phyloP scores from a whole-genome alignment of 2,797 vertebrate genomes.

The Arrhamphus sclerolepis region DNA sequence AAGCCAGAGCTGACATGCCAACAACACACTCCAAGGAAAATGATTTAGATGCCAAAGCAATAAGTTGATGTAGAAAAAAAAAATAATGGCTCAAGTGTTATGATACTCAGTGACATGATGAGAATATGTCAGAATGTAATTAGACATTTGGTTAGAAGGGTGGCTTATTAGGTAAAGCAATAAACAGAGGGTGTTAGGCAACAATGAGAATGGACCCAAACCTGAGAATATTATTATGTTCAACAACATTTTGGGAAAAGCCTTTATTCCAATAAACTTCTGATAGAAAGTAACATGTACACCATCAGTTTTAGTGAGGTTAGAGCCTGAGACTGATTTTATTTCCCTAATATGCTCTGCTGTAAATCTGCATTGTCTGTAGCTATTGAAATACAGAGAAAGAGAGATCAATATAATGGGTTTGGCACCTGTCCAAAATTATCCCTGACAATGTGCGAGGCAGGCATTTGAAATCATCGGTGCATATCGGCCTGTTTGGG shows the following conservation, averaged over 20 bases:
- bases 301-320: slow-evolving; percentile 66
- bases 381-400: slow-evolving; percentile 84
- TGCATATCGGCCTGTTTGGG: slow-evolving; percentile 82
- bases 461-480: slow-evolving; percentile 83
- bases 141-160: slow-evolving; percentile 59
- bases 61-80: slow-evolving; percentile 67
- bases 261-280: slow-evolving; percentile 24
- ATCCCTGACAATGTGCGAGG: slow-evolving; percentile 82
- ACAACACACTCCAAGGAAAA: slow-evolving; percentile 73
- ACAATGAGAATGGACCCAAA: slow-evolving; percentile 31
- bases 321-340: slow-evolving; percentile 73
- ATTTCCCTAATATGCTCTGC: slow-evolving; percentile 84
- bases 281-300: slow-evolving; percentile 30
- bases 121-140: slow-evolving; percentile 69
- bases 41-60: slow-evolving; percentile 76
- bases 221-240: slow-evolving; percentile 44
- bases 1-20: slow-evolving; percentile 75
- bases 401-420: slow-evolving; percentile 88
- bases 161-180: slow-evolving; percentile 42
- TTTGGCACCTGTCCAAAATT: slow-evolving; percentile 83
- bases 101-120: slow-evolving; percentile 69
- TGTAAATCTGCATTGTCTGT: slow-evolving; percentile 83
- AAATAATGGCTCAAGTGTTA: slow-evolving; percentile 71
- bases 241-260: slow-evolving; percentile 38
- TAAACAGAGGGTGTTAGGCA: slow-evolving; percentile 44